phyloP scores from a whole-genome alignment of 2,888 invertebrate genomes.

The Caenorhabditis zanzibari region DNA sequence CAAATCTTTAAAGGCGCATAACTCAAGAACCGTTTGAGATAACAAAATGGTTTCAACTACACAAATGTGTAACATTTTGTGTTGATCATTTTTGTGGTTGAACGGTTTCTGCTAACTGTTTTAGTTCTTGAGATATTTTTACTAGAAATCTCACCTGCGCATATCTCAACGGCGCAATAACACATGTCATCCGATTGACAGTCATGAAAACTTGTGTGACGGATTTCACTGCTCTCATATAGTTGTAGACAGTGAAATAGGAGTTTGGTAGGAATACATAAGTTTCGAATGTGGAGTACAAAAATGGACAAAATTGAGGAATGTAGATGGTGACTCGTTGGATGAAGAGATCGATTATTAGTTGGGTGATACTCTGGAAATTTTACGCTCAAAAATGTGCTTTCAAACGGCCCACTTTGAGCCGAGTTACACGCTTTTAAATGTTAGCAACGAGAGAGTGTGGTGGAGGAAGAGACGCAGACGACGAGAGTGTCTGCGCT shows the following conservation, averaged over 20 bases:
- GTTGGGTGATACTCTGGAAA: constrained; percentile 43
- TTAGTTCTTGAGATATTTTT: too few relatives aligned
- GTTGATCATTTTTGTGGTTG: too few relatives aligned
- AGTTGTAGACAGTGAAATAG: constrained; percentile 41
- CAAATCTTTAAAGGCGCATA: too few relatives aligned
- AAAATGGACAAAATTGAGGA: constrained; percentile 52
- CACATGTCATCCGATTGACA: constrained; percentile 57
- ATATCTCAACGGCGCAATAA: constrained; percentile 34
- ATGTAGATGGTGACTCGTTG: constrained; percentile 40
- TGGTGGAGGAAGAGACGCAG: too few relatives aligned
- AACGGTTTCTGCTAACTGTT: too few relatives aligned
- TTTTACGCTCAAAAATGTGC: background rate
- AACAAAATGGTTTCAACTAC: too few relatives aligned
- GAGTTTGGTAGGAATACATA: constrained; percentile 4
- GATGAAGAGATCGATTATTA: constrained; percentile 46
- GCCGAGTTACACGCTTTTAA: too few relatives aligned
- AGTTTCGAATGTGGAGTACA: constrained; percentile 7
- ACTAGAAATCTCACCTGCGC: background rate
- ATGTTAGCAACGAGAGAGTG: too few relatives aligned
- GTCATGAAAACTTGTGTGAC: constrained; percentile 48
- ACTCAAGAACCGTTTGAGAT: too few relatives aligned
- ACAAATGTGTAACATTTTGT: too few relatives aligned
- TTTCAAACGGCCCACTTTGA: too few relatives aligned
- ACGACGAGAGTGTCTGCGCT: too few relatives aligned
- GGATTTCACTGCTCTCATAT: constrained; percentile 52